phyloP scores from a whole-genome alignment of 2,113 vertebrate species.

The Myotis lucifugus region DNA sequence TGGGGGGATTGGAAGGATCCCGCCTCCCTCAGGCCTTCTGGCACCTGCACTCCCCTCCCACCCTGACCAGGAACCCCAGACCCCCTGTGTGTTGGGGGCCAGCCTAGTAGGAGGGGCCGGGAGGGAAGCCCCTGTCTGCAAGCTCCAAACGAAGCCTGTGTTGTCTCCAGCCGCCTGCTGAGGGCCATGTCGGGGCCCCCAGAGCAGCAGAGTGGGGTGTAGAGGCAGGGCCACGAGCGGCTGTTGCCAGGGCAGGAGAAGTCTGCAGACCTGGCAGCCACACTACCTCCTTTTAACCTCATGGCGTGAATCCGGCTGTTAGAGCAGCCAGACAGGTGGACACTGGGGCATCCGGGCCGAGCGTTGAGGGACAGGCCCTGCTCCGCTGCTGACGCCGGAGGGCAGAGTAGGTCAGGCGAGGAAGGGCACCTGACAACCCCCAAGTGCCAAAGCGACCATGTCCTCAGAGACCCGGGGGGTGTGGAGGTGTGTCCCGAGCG shows the following conservation, averaged over 20 bases:
- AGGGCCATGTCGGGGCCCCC: neutral
- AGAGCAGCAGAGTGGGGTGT: neutral
- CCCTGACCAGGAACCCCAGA: neutral
- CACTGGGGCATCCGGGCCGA: neutral
- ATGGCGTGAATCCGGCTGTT: neutral
- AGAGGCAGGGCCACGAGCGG: neutral
- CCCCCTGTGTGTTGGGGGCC: neutral
- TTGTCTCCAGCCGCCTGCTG: neutral
- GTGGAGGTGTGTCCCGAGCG: neutral
- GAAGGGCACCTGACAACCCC: neutral
- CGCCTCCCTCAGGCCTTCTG: neutral
- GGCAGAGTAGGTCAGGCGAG: neutral
- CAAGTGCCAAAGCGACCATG: neutral
- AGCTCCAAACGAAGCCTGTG: neutral
- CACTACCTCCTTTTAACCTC: neutral
- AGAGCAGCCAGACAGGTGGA: neutral
- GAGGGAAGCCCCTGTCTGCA: too few relatives aligned
- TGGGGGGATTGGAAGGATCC: neutral
- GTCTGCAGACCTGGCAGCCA: neutral
- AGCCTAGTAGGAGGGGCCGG: neutral
- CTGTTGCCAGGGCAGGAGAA: neutral
- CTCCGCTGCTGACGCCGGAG: neutral
- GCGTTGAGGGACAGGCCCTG: neutral
- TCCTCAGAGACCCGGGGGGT: neutral
- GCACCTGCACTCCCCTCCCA: neutral